Percentiles rank a stretch among this genome's conserved stretches.
Conservation (phyloP, 2,888 invertebrate species). For the Acleris cristana region DNA sequence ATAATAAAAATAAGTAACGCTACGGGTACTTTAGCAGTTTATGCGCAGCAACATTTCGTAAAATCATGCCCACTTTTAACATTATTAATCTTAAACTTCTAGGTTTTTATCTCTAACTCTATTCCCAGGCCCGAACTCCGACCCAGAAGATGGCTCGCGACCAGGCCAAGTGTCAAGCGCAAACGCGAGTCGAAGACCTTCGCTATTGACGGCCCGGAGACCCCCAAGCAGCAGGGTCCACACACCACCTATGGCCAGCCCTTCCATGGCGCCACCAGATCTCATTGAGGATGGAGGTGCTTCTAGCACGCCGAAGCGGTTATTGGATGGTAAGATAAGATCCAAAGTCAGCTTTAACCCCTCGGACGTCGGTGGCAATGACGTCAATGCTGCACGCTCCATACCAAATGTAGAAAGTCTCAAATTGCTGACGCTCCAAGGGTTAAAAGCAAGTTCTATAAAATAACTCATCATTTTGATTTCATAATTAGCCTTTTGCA, state of each 20-base stretch:
- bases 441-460: no score
- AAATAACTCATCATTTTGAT: no score
- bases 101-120: background rate
- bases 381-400: no score
- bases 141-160: slow-evolving; percentile 89
- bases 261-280: slow-evolving; percentile 86
- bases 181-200: slow-evolving; percentile 81
- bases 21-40: no score
- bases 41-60: no score
- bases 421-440: no score
- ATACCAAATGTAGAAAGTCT: no score
- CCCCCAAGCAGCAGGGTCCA: slow-evolving; percentile 85
- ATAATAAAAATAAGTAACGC: no score
- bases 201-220: slow-evolving; percentile 75
- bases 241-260: slow-evolving; percentile 89
- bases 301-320: slow-evolving; percentile 90
- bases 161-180: slow-evolving; percentile 89
- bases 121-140: slow-evolving; percentile 86
- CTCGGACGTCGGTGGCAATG: no score
- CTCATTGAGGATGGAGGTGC: slow-evolving; percentile 91
- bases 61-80: background rate
- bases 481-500: no score
- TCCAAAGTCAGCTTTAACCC: no score
- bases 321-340: slow-evolving; percentile 81
- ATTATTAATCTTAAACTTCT: background rate